Evolutionary conservation across 1,140 invertebrate species (phyloP), one percentile per base, ranked within the genome.

Genomic region (Drosophila nannoptera): DNA sequence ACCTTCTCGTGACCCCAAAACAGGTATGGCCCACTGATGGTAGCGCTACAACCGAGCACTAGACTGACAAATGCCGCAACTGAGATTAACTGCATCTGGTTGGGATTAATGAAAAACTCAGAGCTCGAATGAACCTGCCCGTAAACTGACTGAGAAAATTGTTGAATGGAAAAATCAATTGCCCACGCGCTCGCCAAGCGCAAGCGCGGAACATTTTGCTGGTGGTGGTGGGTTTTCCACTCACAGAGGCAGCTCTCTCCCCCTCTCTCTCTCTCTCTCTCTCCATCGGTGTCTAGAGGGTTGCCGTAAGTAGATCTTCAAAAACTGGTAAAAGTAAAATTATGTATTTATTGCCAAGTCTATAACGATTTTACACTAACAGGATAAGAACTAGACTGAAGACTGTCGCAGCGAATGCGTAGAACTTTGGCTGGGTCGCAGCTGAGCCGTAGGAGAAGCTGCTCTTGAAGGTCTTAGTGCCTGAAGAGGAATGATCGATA

Each of bases 1-100:
- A 92, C 76, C 7, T 90, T 89, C 33, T 90, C 89, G 7, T 90
- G 90, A 11, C 92, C 92, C 88, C 92, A 92, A 65, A 92, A 90
- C 4, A 92, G 60, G 72, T 91, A 92, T 0, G 92, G 92, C 2
- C 92, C 92, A 60, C 73, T 87, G 14, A 88, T 76, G 36, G 82
- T 66, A 2, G 83, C 83, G 58, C 50, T 73, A 63, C 73, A 78
- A 48, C 73, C 59, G 48, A 75, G 33, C 14, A 67, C 60, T 36
- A 87, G 64, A 45, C 75, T 65, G 22, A 87, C 45, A 7, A 74
- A 53, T 49, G 68, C 50, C 32, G 52, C 59, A 9, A 69, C 52
- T 38, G 56, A 55, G 67, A 83, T 83, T 32, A 64, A 55, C 46
- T 70, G 64, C 81, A 84, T 74, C 71, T 55, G 55, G 46, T 54